Evolutionary conservation across 2,797 vertebrate genomes (phyloP).

Genomic region (Coregonus suidteri): DNA sequence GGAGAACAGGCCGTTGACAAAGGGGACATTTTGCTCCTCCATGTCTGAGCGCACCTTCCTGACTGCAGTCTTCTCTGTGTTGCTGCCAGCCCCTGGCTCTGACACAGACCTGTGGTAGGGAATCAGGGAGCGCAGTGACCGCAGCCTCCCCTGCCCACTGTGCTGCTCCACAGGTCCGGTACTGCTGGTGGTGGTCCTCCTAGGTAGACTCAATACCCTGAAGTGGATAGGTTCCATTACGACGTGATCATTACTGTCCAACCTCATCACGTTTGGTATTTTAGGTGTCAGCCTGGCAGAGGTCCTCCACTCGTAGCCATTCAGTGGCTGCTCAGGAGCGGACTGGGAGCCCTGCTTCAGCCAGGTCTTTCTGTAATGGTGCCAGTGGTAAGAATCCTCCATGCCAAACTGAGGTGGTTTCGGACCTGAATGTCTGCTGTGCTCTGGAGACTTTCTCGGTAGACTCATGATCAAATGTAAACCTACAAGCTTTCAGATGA

Average conservation of each 20-base stretch:
- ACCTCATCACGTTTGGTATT: neutral
- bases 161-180: neutral
- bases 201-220: constrained; percentile 38
- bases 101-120: constrained; percentile 64
- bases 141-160: constrained; percentile 7
- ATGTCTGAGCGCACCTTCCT: constrained; percentile 28
- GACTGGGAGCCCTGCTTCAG: constrained; percentile 24
- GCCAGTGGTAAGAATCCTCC: constrained; percentile 34
- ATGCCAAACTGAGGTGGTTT: constrained; percentile 2
- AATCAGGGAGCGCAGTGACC: constrained; percentile 33
- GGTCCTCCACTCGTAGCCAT: constrained; percentile 50
- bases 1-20: constrained; percentile 48
- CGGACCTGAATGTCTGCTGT: constrained; percentile 9
- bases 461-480: constrained; percentile 54
- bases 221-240: neutral
- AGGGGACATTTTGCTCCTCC: neutral
- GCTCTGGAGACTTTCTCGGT: constrained; percentile 9
- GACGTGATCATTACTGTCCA: neutral
- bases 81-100: constrained; percentile 35
- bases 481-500: constrained; percentile 32
- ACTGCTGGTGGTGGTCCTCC: constrained; percentile 1
- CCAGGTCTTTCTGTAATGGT: constrained; percentile 45
- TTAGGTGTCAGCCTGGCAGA: constrained; percentile 12
- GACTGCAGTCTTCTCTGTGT: neutral
- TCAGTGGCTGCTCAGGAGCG: constrained; percentile 38